Conservation (phyloP, 2,888 invertebrate genomes). For the Colletes collaris region DNA sequence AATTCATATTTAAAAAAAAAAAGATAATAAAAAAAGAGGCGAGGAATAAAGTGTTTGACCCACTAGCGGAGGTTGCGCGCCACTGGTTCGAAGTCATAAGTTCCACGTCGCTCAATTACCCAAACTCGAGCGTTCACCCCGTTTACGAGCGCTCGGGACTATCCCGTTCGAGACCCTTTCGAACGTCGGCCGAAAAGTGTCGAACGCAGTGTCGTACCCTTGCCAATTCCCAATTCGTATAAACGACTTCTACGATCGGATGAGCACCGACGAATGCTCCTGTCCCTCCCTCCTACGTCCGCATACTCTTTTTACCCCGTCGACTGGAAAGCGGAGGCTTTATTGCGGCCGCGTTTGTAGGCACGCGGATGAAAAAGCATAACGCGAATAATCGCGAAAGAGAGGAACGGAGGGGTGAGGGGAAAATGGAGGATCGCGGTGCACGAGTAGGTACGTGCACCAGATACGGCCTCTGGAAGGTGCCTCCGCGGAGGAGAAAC, state of each 20-base stretch:
- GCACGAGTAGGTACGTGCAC: slow-evolving; percentile 17
- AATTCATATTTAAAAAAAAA: no score
- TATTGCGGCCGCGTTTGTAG: slow-evolving; percentile 55
- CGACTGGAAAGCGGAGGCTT: slow-evolving; percentile 23
- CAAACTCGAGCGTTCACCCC: background rate
- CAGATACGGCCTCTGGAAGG: slow-evolving; percentile 33
- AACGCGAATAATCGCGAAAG: slow-evolving; percentile 48
- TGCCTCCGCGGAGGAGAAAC: background rate
- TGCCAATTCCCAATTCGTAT: slow-evolving; percentile 18
- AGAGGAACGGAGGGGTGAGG: background rate
- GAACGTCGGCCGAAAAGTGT: slow-evolving; percentile 30
- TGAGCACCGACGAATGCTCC: slow-evolving; percentile 43
- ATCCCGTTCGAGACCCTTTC: slow-evolving; percentile 1
- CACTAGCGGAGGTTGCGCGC: no score
- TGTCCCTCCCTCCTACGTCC: background rate
- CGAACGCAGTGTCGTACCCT: slow-evolving; percentile 23
- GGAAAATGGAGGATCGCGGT: slow-evolving; percentile 1
- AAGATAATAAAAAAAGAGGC: no score
- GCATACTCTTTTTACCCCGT: background rate
- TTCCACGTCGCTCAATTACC: slow-evolving; percentile 38
- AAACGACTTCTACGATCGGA: slow-evolving; percentile 42
- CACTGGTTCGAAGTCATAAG: slow-evolving; percentile 36
- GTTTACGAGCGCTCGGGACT: slow-evolving; percentile 1
- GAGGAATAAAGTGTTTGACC: no score
- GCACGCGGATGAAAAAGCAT: slow-evolving; percentile 61